Conservation (phyloP, 2,888 invertebrate species). For the Latrodectus elegans region DNA sequence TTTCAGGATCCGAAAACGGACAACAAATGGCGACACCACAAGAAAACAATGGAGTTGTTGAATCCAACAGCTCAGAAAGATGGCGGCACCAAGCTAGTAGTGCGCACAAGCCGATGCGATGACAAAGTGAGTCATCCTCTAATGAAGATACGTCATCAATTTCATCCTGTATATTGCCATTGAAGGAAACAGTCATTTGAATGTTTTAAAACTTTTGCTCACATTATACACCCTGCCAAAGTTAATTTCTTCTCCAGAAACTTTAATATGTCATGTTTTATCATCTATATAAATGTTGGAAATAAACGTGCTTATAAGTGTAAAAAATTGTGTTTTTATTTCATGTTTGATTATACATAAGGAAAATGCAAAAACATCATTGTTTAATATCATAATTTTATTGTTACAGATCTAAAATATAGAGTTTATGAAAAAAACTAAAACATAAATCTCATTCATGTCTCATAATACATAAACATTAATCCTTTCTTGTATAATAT, state of each 20-base stretch:
- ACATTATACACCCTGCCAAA: constrained; percentile 40
- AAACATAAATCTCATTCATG: too few relatives aligned
- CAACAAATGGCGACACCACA: constrained; percentile 17
- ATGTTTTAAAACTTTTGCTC: constrained; percentile 36
- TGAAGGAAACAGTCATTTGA: constrained; percentile 43
- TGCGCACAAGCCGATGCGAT: constrained; percentile 52
- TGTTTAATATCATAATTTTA: too few relatives aligned
- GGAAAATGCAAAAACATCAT: too few relatives aligned
- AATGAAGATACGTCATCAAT: constrained; percentile 11
- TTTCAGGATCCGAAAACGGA: constrained; percentile 21
- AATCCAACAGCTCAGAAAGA: constrained; percentile 29
- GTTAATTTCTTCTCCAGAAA: constrained; percentile 14
- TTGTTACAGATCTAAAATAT: too few relatives aligned
- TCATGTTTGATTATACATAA: too few relatives aligned
- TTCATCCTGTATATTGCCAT: constrained; percentile 48
- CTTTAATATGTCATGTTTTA: constrained; percentile 6
- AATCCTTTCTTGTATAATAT: too few relatives aligned
- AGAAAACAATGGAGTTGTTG: constrained; percentile 6
- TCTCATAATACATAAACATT: too few relatives aligned
- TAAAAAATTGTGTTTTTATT: too few relatives aligned
- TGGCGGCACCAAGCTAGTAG: constrained; percentile 37
- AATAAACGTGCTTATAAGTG: constrained; percentile 7
- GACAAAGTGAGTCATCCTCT: constrained; percentile 27
- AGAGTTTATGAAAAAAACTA: too few relatives aligned
- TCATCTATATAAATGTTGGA: constrained; percentile 24